phyloP scores from a whole-genome alignment of 2,113 vertebrate species.

The Mustela lutreola region DNA sequence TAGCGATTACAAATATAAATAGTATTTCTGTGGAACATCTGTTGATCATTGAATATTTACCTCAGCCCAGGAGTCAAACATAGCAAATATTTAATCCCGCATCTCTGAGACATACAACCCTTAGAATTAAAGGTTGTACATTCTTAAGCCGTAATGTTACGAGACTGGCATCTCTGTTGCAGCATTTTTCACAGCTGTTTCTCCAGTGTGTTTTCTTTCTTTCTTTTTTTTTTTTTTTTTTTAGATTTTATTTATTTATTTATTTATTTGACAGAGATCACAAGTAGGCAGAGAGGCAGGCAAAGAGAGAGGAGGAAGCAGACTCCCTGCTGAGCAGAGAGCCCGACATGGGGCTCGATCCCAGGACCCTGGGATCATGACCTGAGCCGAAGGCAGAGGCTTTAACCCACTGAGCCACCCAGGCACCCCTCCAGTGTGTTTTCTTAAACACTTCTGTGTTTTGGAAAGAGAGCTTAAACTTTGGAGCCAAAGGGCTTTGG shows the following conservation, averaged over 20 bases:
- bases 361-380: too few species aligned
- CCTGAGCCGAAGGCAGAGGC: too few species aligned
- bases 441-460: conserved; percentile 7
- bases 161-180: not conserved
- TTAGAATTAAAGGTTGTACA: not conserved
- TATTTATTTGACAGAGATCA: too few species aligned
- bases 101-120: not conserved
- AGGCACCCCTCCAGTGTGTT: not conserved
- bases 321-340: too few species aligned
- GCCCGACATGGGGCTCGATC: too few species aligned
- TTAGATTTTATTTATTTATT: too few species aligned
- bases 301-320: too few species aligned
- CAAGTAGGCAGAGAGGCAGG: too few species aligned
- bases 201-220: not conserved
- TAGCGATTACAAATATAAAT: not conserved
- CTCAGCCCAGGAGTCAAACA: conserved; percentile 1
- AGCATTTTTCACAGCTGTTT: conserved; percentile 47
- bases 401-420: too few species aligned
- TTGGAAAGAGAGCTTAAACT: not conserved
- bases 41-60: conserved; percentile 37
- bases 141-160: conserved; percentile 51
- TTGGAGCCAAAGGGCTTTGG: not conserved
- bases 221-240: too few species aligned
- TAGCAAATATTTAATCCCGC: not conserved
- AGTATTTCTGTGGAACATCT: conserved; percentile 31